These are phyloP conservation scores for Resseliella maxima DNA, from an alignment of 2,888 invertebrate genomes.

Conservation along the genomic window DNA sequence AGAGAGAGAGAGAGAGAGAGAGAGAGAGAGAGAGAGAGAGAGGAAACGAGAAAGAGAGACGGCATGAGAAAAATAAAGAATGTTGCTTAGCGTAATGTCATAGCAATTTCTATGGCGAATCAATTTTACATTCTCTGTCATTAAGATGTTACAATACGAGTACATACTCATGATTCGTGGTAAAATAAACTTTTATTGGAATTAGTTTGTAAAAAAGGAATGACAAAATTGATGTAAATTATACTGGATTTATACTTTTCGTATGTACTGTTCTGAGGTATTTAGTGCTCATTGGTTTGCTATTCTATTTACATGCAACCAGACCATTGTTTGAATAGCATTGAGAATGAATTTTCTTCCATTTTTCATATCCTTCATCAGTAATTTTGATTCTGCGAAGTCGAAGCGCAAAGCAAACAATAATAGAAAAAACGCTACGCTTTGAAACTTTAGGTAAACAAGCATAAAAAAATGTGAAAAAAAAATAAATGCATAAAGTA, in stretches of 20 bases:
- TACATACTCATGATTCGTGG: neutral
- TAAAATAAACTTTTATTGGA: conserved; percentile 38
- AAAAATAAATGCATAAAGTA: neutral
- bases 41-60: too few species aligned
- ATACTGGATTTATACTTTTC: neutral
- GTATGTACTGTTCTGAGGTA: neutral
- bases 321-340: conserved; percentile 13
- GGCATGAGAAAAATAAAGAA: neutral
- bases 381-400: neutral
- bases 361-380: conserved; percentile 20
- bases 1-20: too few species aligned
- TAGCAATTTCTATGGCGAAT: neutral
- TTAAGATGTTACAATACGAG: neutral
- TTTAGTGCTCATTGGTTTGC: neutral
- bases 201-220: neutral
- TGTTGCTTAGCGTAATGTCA: neutral
- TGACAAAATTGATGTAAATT: conserved; percentile 19
- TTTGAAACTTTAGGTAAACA: conserved; percentile 5
- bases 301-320: neutral
- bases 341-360: neutral
- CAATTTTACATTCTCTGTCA: neutral
- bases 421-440: neutral
- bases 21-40: too few species aligned
- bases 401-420: neutral
- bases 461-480: neutral